These are phyloP conservation scores for Neodontobutis hainanensis DNA, from an alignment of 2,113 vertebrate species.

Conservation along the genomic window DNA sequence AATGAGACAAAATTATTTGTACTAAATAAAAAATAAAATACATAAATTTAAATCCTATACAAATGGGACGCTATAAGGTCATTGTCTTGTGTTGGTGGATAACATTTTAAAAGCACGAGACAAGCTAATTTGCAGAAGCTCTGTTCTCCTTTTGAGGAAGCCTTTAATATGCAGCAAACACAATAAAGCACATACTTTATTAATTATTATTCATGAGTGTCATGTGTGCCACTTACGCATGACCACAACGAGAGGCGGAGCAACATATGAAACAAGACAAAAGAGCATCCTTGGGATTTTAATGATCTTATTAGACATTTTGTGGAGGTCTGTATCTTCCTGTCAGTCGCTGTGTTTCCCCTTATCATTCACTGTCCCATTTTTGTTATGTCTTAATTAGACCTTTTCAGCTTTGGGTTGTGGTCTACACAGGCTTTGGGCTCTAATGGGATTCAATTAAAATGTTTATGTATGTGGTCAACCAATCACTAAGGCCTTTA, in stretches of 20 bases:
- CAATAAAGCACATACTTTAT: constrained; percentile 42
- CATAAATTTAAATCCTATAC: too few species aligned
- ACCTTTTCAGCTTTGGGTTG: constrained; percentile 13
- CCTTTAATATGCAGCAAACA: constrained; percentile 28
- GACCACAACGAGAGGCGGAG: constrained; percentile 22
- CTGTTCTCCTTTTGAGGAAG: constrained; percentile 5
- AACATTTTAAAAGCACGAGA: too few species aligned
- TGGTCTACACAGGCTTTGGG: constrained; percentile 17
- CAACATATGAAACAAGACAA: constrained; percentile 33
- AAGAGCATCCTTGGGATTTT: constrained; percentile 38
- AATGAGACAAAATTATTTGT: too few species aligned
- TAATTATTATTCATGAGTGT: constrained; percentile 55
- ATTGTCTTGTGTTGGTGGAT: too few species aligned
- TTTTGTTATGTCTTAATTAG: constrained; percentile 44
- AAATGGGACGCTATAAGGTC: too few species aligned
- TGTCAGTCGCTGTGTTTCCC: constrained; percentile 5
- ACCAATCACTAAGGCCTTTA: constrained; percentile 38
- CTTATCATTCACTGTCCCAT: constrained; percentile 33
- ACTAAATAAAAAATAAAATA: too few species aligned
- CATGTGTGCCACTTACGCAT: constrained; percentile 45
- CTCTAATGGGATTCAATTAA: constrained; percentile 55
- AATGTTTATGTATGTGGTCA: constrained; percentile 27
- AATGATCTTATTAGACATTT: constrained; percentile 25
- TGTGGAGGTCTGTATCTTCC: constrained; percentile 19
- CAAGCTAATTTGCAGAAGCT: background rate